Evolutionary conservation across 2,113 vertebrate genomes (phyloP).

Genomic region (Phyllostomus discolor): DNA sequence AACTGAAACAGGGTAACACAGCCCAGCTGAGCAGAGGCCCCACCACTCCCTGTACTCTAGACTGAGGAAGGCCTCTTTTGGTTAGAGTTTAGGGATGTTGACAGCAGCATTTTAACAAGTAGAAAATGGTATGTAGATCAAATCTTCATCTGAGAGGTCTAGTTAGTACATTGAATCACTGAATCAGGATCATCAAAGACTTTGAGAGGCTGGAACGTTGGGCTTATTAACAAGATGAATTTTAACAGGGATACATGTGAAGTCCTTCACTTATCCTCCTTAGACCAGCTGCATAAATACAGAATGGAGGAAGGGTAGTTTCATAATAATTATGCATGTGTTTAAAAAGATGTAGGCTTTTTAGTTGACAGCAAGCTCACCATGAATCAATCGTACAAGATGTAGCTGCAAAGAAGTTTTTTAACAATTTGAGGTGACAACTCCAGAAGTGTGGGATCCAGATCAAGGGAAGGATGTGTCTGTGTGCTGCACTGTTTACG

Average conservation of each 20-base stretch:
- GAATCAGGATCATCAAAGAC: neutral
- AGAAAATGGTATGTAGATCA: neutral
- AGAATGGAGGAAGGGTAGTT: neutral
- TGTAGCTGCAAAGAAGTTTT: neutral
- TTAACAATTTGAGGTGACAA: neutral
- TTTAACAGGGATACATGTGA: conserved; percentile 6
- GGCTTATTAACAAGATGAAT: neutral
- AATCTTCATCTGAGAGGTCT: neutral
- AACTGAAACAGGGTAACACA: neutral
- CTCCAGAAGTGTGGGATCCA: neutral
- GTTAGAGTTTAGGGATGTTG: neutral
- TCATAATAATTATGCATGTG: neutral
- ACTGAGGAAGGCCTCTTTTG: neutral
- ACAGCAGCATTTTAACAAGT: neutral
- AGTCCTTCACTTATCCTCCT: neutral
- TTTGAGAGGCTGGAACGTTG: neutral
- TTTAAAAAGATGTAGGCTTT: neutral
- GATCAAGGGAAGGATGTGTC: neutral
- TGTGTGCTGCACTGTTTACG: neutral
- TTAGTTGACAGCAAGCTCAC: neutral
- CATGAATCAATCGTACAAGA: neutral
- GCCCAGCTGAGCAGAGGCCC: neutral
- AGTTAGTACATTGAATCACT: neutral
- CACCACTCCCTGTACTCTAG: neutral
- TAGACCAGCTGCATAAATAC: conserved; percentile 9